A percentile compares a stretch with the other conserved stretches of the same genome.
Conservation (phyloP, 2,888 invertebrate species). For the Agrotis exclamationis region DNA sequence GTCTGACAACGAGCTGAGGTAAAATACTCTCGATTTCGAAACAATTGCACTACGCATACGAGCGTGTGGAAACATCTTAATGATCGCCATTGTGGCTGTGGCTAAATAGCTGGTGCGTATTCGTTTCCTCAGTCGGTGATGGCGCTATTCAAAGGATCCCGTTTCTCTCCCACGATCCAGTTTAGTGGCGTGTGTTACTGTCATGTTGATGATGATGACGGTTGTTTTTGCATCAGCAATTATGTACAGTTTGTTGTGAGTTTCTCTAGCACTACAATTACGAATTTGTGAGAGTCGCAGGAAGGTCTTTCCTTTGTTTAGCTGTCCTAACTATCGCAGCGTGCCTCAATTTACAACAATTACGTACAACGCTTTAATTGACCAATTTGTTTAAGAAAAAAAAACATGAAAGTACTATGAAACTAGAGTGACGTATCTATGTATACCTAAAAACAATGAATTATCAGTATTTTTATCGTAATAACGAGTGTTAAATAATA, state of each 20-base stretch:
- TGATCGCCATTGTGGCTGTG: constrained; percentile 81
- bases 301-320: constrained; percentile 83
- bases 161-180: constrained; percentile 90
- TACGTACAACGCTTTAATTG: constrained; percentile 81
- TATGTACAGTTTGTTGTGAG: constrained; percentile 87
- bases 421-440: constrained; percentile 51
- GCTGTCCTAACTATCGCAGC: constrained; percentile 81
- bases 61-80: constrained; percentile 87
- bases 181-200: constrained; percentile 87
- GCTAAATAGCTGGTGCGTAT: constrained; percentile 80
- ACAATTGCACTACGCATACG: constrained; percentile 84
- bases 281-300: constrained; percentile 86
- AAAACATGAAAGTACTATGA: constrained; percentile 70
- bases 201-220: constrained; percentile 85
- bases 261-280: constrained; percentile 88
- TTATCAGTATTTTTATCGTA: constrained; percentile 54
- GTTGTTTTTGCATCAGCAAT: constrained; percentile 89
- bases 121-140: constrained; percentile 83
- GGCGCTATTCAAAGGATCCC: constrained; percentile 84
- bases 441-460: constrained; percentile 37
- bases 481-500: constrained; percentile 50
- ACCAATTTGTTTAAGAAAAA: constrained; percentile 73
- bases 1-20: constrained; percentile 59
- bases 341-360: constrained; percentile 73
- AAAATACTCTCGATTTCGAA: constrained; percentile 88